Percentiles rank a stretch among this genome's conserved stretches.
Evolutionary conservation across 2,797 vertebrate species (phyloP).

Genomic region (Enteromius thamalakanensis): DNA sequence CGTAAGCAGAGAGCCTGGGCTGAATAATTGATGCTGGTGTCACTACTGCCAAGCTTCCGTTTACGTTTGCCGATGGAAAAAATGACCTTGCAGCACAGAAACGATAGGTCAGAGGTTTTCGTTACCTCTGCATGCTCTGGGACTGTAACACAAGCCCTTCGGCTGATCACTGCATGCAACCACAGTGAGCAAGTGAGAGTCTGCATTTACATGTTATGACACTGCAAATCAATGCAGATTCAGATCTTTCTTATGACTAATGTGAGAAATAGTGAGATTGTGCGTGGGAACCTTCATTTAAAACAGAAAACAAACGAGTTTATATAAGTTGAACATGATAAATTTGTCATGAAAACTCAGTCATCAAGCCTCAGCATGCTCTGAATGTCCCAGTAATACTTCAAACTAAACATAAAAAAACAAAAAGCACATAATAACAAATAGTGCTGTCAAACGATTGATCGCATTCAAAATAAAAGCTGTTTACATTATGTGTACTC

Average conservation of each 20-base stretch:
- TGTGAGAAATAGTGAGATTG: neutral
- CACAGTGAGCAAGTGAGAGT: conserved; percentile 10
- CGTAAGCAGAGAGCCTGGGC: conserved; percentile 62
- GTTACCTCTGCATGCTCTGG: conserved; percentile 43
- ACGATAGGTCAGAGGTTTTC: conserved; percentile 45
- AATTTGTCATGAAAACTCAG: neutral
- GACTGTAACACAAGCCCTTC: conserved; percentile 41
- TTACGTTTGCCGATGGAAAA: conserved; percentile 57
- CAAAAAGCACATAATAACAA: neutral
- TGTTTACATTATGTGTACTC: too few relatives aligned
- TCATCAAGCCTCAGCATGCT: conserved; percentile 2
- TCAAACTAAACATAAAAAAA: neutral
- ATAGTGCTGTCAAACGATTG: too few relatives aligned
- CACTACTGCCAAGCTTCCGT: conserved; percentile 57
- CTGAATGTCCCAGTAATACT: neutral
- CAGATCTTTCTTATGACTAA: conserved; percentile 29
- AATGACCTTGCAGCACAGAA: conserved; percentile 59
- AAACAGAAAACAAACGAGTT: neutral
- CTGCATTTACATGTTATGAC: conserved; percentile 15
- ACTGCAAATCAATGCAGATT: conserved; percentile 27
- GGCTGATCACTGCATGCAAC: neutral
- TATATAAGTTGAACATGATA: neutral
- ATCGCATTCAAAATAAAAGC: too few relatives aligned
- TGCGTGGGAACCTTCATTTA: neutral
- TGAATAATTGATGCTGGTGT: conserved; percentile 73